Percentiles rank a stretch among this genome's conserved stretches.
Conservation (phyloP, 2,888 invertebrate species). For the Mechanitis mazaeus region DNA sequence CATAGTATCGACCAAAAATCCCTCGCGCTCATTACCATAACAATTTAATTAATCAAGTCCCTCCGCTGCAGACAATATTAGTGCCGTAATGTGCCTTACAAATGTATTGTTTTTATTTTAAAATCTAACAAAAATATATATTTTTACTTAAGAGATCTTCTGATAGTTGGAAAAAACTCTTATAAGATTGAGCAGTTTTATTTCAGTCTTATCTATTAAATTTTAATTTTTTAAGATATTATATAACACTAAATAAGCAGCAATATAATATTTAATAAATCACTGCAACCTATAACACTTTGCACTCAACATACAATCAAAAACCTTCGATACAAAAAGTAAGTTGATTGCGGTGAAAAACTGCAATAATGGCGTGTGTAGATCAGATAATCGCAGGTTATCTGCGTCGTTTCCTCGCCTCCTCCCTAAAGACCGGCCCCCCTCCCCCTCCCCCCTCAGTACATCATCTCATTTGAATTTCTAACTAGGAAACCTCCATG, state of each 20-base stretch:
- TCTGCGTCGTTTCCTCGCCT: constrained; percentile 52
- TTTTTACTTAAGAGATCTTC: too few species aligned
- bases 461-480: constrained; percentile 93
- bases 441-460: constrained; percentile 63
- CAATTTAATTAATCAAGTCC: constrained; percentile 67
- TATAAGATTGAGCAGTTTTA: too few species aligned
- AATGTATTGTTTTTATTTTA: too few species aligned
- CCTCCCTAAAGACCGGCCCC: constrained; percentile 57
- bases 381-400: constrained; percentile 49
- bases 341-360: constrained; percentile 23
- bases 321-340: neutral
- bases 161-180: too few species aligned
- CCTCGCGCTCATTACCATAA: constrained; percentile 58
- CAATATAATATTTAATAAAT: neutral
- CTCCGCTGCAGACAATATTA: constrained; percentile 44
- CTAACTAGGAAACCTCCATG: constrained; percentile 94
- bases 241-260: too few species aligned
- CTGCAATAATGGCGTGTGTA: constrained; percentile 33
- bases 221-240: too few species aligned
- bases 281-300: neutral
- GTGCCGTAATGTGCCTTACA: constrained; percentile 24
- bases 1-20: constrained; percentile 57
- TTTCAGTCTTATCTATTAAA: too few species aligned
- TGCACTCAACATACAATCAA: neutral
- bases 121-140: too few species aligned